Percentiles rank a stretch among this genome's conserved stretches.
Evolutionary conservation across 2,888 invertebrate genomes (phyloP).

Genomic region (Chrysopilus asiliformis): DNA sequence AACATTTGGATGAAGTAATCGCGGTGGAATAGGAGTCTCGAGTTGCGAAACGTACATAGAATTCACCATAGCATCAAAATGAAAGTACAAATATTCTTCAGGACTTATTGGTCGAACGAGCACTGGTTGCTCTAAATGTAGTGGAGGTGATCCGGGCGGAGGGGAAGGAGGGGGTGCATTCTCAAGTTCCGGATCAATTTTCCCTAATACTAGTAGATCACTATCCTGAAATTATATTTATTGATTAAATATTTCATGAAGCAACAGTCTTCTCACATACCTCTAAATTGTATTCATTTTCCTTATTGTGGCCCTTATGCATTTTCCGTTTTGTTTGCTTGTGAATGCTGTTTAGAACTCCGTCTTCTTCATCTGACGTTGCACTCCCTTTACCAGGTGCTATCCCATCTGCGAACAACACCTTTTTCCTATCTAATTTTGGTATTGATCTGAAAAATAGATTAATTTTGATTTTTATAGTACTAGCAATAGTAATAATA

Average conservation of each 20-base stretch:
- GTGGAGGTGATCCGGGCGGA: constrained; percentile 21
- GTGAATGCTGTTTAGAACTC: too few relatives aligned
- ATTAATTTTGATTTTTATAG: too few relatives aligned
- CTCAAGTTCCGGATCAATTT: constrained; percentile 21
- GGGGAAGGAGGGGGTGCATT: constrained; percentile 26
- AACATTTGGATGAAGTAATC: constrained; percentile 25
- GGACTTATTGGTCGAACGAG: constrained; percentile 23
- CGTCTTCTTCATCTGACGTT: neutral
- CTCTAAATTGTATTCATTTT: too few relatives aligned
- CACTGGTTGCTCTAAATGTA: constrained; percentile 24
- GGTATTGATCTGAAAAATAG: constrained; percentile 3
- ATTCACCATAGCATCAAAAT: constrained; percentile 27
- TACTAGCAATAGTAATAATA: too few relatives aligned
- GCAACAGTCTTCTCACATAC: too few relatives aligned
- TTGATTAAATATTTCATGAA: too few relatives aligned
- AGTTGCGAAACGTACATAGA: constrained; percentile 26
- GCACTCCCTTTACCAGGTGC: constrained; percentile 11
- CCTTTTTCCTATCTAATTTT: constrained; percentile 12
- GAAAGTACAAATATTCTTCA: constrained; percentile 27
- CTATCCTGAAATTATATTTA: too few relatives aligned
- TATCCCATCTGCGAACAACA: constrained; percentile 16
- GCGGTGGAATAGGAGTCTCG: constrained; percentile 23
- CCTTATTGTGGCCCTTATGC: too few relatives aligned
- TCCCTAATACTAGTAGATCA: too few relatives aligned
- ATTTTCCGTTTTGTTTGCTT: neutral